Evolutionary conservation across 37 sponge, comb jelly and placozoan genomes (phyloP).

Genomic region (Lycopodina hypogea): DNA sequence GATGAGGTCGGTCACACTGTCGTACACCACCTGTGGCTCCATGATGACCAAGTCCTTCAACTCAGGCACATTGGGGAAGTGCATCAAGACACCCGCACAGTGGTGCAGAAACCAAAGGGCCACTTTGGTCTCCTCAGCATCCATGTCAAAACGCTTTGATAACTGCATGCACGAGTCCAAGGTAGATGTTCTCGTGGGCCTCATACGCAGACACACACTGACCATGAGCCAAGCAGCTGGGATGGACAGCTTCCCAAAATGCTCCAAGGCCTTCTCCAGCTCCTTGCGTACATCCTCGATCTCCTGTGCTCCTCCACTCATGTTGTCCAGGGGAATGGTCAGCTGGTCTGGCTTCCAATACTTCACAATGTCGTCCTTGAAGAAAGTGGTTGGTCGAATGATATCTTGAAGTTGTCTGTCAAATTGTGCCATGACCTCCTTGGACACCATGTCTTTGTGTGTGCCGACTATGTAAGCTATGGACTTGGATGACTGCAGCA

Average conservation of each 20-base stretch:
- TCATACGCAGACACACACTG: conserved; percentile 10
- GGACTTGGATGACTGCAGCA: no score
- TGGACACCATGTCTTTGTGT: no score
- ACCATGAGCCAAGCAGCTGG: conserved; percentile 15
- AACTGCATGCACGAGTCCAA: neutral
- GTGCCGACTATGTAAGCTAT: no score
- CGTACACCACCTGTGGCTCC: conserved; percentile 12
- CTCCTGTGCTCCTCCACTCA: no score
- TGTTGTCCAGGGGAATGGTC: no score
- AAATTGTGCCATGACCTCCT: no score
- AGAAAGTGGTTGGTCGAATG: no score
- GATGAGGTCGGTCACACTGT: conserved; percentile 5
- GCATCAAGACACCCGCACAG: conserved; percentile 4
- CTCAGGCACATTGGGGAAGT: conserved; percentile 5
- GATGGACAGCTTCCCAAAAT: neutral
- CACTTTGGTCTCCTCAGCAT: neutral
- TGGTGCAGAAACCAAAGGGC: conserved; percentile 30
- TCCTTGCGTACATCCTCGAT: no score
- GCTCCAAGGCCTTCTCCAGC: no score
- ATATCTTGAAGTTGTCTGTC: no score
- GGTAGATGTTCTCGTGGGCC: neutral
- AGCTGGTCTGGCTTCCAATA: no score
- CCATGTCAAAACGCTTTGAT: neutral
- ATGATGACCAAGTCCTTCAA: conserved; percentile 10
- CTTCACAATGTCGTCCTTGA: no score